A percentile compares a stretch with the other conserved stretches of the same genome.
Evolutionary conservation across 1,140 invertebrate genomes (phyloP).

Genomic region (Drosophila subpulchrella): DNA sequence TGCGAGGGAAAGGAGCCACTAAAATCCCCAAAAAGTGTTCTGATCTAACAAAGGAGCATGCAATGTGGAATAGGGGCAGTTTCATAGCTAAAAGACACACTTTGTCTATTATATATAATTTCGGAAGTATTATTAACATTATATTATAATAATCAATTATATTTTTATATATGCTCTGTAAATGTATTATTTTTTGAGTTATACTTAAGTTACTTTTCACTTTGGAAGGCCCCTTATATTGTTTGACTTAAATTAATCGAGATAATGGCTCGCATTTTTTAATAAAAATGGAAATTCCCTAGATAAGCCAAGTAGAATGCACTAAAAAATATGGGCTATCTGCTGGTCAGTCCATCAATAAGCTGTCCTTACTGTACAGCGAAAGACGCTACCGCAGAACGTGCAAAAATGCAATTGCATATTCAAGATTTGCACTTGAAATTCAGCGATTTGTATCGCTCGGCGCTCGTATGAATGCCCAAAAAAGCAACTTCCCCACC

Average conservation of each 20-base stretch:
- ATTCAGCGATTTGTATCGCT: conserved; percentile 78
- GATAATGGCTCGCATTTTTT: conserved; percentile 24
- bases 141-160: too few species aligned
- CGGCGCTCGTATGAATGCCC: conserved; percentile 68
- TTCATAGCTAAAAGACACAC: neutral
- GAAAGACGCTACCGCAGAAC: conserved; percentile 31
- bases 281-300: conserved; percentile 62
- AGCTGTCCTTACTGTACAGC: conserved; percentile 30
- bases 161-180: neutral
- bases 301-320: conserved; percentile 12
- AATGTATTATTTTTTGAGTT: too few species aligned
- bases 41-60: conserved; percentile 31
- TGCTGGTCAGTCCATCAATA: conserved; percentile 19
- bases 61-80: conserved; percentile 3
- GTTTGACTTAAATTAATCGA: conserved; percentile 44
- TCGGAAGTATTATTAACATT: too few species aligned
- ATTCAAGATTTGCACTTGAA: conserved; percentile 82
- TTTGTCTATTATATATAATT: too few species aligned
- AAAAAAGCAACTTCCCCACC: conserved; percentile 32
- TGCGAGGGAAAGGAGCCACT: conserved; percentile 26
- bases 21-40: conserved; percentile 55
- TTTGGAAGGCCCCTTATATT: neutral
- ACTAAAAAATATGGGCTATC: neutral
- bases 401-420: conserved; percentile 76
- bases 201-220: neutral